Conservation (phyloP, 1,140 invertebrate species). For the Pygmarrhopalites habei region DNA sequence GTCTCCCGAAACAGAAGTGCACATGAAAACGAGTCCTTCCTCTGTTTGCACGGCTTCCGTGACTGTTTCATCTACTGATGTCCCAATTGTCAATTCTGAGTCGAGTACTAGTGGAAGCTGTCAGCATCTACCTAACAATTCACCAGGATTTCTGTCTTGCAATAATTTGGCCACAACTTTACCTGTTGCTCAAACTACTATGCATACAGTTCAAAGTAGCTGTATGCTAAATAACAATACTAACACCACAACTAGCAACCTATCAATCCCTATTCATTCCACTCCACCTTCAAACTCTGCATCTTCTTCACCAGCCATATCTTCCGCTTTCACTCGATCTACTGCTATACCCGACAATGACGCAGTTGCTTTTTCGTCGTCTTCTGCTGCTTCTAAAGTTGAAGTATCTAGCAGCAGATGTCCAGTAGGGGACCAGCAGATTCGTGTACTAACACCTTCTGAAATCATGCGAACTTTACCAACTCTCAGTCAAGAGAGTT, state of each 20-base stretch:
- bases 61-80: neutral
- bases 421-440: constrained; percentile 58
- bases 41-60: constrained; percentile 1
- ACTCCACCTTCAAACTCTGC: neutral
- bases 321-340: neutral
- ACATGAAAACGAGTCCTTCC: constrained; percentile 15
- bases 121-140: neutral
- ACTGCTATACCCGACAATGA: constrained; percentile 4
- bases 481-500: constrained; percentile 56
- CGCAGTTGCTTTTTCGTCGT: neutral
- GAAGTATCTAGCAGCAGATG: constrained; percentile 12
- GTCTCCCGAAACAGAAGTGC: constrained; percentile 11
- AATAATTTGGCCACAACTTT: too few relatives aligned
- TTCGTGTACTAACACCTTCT: constrained; percentile 73
- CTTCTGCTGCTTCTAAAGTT: neutral
- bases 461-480: constrained; percentile 80
- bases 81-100: neutral
- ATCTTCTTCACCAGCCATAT: constrained; percentile 3
- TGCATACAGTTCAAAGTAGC: too few relatives aligned
- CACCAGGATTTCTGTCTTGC: too few relatives aligned
- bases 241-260: too few relatives aligned
- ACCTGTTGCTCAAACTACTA: too few relatives aligned
- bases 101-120: constrained; percentile 4
- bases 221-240: too few relatives aligned
- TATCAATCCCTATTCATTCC: too few relatives aligned